Conservation (phyloP, 2,888 invertebrate genomes). For the Acanthosepion pharaonis region DNA sequence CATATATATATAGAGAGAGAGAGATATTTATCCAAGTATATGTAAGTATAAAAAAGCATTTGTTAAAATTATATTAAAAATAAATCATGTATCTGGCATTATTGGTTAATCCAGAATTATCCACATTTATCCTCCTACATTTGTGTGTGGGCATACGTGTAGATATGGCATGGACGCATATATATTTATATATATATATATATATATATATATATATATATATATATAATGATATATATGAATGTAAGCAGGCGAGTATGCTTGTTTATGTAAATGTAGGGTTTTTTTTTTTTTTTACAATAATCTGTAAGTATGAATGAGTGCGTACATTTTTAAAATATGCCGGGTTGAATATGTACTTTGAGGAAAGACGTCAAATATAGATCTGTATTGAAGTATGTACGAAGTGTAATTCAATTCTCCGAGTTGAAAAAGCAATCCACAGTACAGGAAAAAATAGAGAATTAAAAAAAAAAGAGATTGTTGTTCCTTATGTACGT, state of each 20-base stretch:
- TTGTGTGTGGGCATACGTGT: background rate
- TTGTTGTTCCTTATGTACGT: too few relatives aligned
- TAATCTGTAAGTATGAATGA: background rate
- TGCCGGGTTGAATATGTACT: background rate
- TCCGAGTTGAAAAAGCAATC: too few relatives aligned
- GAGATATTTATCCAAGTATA: background rate
- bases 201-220: background rate
- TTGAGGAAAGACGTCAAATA: background rate
- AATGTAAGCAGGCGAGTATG: too few relatives aligned
- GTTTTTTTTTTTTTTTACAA: background rate
- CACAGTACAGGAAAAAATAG: too few relatives aligned
- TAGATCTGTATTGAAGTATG: background rate
- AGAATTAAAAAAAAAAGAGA: too few relatives aligned
- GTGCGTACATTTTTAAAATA: too few relatives aligned
- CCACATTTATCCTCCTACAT: background rate
- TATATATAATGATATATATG: background rate
- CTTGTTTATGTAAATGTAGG: too few relatives aligned
- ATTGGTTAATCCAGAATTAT: too few relatives aligned
- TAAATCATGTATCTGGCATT: too few relatives aligned
- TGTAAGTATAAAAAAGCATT: background rate
- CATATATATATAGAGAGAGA: background rate
- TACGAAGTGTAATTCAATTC: background rate
- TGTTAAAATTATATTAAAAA: too few relatives aligned
- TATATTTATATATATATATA: background rate
- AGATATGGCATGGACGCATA: background rate